These are phyloP conservation scores for Labeo calbasu DNA, from an alignment of 2,797 vertebrate genomes.

Conservation along the genomic window DNA sequence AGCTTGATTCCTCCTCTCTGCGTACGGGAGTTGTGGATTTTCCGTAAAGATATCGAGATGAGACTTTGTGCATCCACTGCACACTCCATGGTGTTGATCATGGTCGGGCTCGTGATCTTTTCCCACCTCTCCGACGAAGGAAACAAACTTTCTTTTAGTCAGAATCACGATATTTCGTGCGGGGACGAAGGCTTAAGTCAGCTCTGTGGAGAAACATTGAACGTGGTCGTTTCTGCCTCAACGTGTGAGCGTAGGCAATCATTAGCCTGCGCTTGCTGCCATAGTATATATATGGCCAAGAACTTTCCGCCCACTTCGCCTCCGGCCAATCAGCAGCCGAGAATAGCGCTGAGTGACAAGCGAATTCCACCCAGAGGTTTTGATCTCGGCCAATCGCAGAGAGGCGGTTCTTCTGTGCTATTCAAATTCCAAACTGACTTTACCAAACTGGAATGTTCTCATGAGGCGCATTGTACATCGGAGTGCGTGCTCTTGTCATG, in stretches of 20 bases:
- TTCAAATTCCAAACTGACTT: slow-evolving; percentile 82
- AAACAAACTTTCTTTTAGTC: slow-evolving; percentile 63
- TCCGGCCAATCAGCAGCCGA: slow-evolving; percentile 65
- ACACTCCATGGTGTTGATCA: slow-evolving; percentile 86
- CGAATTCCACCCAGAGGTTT: slow-evolving; percentile 56
- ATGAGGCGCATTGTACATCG: slow-evolving; percentile 63
- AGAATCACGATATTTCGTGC: slow-evolving; percentile 63
- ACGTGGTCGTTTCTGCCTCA: slow-evolving; percentile 57
- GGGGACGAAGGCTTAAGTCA: slow-evolving; percentile 71
- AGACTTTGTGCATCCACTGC: slow-evolving; percentile 92
- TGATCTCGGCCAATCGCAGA: slow-evolving; percentile 71
- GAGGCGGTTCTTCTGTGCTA: slow-evolving; percentile 87
- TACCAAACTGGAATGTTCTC: slow-evolving; percentile 77
- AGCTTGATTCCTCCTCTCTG: slow-evolving; percentile 96
- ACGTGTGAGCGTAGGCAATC: slow-evolving; percentile 74
- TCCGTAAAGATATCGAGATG: slow-evolving; percentile 93
- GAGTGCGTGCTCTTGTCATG: slow-evolving; percentile 44
- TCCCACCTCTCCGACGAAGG: slow-evolving; percentile 53
- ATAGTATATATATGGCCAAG: slow-evolving; percentile 74
- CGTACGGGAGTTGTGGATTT: slow-evolving; percentile 95
- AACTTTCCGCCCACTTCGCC: slow-evolving; percentile 64
- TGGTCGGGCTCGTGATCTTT: slow-evolving; percentile 62
- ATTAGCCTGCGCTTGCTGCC: slow-evolving; percentile 72
- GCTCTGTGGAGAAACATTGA: slow-evolving; percentile 76
- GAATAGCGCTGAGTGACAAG: slow-evolving; percentile 66